Evolutionary conservation across 53 echinoderm and acorn worm species (phyloP), one percentile per base, ranked within the genome.

Genomic region (Glandiceps talaboti): DNA sequence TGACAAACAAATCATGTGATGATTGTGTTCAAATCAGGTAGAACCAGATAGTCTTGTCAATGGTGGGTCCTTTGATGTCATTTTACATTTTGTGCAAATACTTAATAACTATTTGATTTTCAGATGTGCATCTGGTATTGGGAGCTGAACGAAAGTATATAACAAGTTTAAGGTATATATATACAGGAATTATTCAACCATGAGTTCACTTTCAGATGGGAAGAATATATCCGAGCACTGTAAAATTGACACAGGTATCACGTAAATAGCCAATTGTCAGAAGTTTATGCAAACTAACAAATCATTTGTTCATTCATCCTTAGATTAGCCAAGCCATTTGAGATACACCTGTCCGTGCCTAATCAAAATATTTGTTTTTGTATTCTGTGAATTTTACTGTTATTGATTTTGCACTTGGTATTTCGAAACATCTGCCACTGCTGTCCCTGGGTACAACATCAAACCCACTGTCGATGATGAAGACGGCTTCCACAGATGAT

Each of bases 11-110:
- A 45, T 45, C 64, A 45, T 45, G 64, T 45, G 64, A 45, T 45
- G 64, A 45, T 45, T 45, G 64, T 45, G 64, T 45, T 45, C 64
- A 45, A 45, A 45, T 45, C 64, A 45, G 64, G 64, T 45, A 45
- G 64, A 6, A 45, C 64, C 64, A 45, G 64, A 45, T 45, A 45
- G 64, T 45, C 64, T 45, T 45, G 20, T 45, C 20, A 45, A 45
- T 45, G 64, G 64, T 45, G 64, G 64, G 64, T 45, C 64, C 64
- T 45, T 45, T 45, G 64, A 45, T 45, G 64, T 45, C 64, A 45
- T 45, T 45, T 45, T 12, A 6, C 6, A 20, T 45, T 45, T 45
- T 45, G 64, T 45, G 64, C 64, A 45, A 12, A 45, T 12, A 45
- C 6, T 45, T 45, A 20, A 45, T 45, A 20, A 45, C 64, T 45